These are phyloP conservation scores for Metellina segmentata DNA, from an alignment of 2,888 invertebrate species.

Conservation along the genomic window DNA sequence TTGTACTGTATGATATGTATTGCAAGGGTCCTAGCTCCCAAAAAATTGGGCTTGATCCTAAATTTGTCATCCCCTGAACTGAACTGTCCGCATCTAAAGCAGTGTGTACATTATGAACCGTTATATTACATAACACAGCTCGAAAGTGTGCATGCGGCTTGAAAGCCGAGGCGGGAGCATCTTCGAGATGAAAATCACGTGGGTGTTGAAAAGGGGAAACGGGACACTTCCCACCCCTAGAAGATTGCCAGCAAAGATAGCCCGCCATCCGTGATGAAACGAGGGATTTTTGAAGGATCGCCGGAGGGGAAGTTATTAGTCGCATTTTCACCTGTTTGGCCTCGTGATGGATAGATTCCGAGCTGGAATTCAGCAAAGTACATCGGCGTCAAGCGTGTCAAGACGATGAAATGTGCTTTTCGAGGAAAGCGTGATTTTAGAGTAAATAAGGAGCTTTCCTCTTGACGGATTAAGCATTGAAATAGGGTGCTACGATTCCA, in stretches of 20 bases:
- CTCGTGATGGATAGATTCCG: conserved; percentile 37
- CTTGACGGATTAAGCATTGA: neutral
- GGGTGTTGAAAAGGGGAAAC: conserved; percentile 23
- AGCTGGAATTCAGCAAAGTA: conserved; percentile 2
- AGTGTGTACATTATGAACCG: too few species aligned
- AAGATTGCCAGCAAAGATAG: conserved; percentile 13
- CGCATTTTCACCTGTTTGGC: conserved; percentile 63
- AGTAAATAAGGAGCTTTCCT: conserved; percentile 1
- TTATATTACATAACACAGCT: too few species aligned
- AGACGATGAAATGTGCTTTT: neutral
- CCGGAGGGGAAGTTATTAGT: conserved; percentile 35
- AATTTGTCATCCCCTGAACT: too few species aligned
- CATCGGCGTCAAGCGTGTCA: neutral
- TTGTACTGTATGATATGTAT: too few species aligned
- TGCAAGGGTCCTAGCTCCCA: too few species aligned
- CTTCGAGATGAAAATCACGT: conserved; percentile 17
- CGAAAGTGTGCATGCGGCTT: too few species aligned
- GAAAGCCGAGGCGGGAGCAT: too few species aligned
- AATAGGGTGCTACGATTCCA: too few species aligned
- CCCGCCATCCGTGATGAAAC: conserved; percentile 38
- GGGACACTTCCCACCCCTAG: conserved; percentile 1
- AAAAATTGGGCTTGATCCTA: too few species aligned
- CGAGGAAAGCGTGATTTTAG: neutral
- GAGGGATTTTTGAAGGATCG: conserved; percentile 20
- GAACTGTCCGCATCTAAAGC: too few species aligned